Evolutionary conservation across 2,888 invertebrate genomes (phyloP).

Genomic region (Dione juno): DNA sequence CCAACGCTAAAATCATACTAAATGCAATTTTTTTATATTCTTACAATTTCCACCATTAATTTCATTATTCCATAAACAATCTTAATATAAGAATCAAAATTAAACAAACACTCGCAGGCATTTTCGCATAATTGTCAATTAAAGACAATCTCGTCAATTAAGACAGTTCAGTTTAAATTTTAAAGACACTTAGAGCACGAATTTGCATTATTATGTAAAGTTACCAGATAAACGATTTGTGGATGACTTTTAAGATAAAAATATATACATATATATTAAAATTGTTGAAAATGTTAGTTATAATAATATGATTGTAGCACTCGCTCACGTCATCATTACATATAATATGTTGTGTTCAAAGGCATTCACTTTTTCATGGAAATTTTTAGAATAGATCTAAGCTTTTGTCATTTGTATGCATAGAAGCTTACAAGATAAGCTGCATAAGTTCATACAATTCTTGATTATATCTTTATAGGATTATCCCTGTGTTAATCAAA

Average conservation of each 20-base stretch:
- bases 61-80: background rate
- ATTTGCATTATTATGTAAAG: no score
- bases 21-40: background rate
- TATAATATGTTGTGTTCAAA: no score
- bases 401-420: no score
- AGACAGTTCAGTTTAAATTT: background rate
- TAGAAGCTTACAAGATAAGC: no score
- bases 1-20: background rate
- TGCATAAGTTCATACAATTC: no score
- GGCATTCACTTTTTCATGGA: no score
- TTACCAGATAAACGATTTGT: no score
- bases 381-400: no score
- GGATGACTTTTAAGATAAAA: no score
- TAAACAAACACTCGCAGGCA: background rate
- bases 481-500: conserved; percentile 30
- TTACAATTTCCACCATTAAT: background rate
- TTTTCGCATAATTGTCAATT: background rate
- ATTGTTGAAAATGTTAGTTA: background rate
- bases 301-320: background rate
- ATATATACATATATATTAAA: background rate
- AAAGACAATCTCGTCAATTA: background rate
- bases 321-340: no score
- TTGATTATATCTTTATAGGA: background rate
- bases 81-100: background rate
- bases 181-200: background rate